Conservation (phyloP, 1,140 invertebrate species). For the Coelopa frigida region DNA sequence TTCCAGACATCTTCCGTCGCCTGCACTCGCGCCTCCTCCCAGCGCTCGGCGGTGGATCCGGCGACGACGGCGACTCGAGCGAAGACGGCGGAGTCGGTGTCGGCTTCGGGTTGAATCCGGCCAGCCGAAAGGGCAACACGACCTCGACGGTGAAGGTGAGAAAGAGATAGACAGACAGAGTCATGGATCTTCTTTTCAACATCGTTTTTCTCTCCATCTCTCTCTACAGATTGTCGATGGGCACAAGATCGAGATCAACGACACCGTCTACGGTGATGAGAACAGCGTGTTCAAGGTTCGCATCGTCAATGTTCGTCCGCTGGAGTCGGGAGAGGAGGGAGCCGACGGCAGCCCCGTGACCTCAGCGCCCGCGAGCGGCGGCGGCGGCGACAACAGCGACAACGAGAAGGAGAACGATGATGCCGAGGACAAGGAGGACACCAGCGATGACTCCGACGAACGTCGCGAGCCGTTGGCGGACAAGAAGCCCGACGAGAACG, state of each 20-base stretch:
- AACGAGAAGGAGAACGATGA: neutral
- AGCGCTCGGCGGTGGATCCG: slow-evolving; percentile 7
- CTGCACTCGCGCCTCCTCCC: slow-evolving; percentile 30
- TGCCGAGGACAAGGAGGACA: neutral
- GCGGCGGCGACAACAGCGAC: neutral
- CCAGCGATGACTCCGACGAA: slow-evolving; percentile 13
- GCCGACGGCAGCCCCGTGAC: slow-evolving; percentile 18
- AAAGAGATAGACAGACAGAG: no score
- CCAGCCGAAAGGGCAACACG: slow-evolving; percentile 27
- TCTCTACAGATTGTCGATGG: slow-evolving; percentile 33
- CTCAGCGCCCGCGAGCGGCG: slow-evolving; percentile 2
- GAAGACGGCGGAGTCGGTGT: slow-evolving; percentile 5
- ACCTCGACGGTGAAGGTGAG: slow-evolving; percentile 39
- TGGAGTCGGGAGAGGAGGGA: slow-evolving; percentile 34
- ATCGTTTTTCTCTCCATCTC: no score
- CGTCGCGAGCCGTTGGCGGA: slow-evolving; percentile 11
- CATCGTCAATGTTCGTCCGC: slow-evolving; percentile 35
- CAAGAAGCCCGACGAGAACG: slow-evolving; percentile 15
- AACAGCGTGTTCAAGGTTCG: slow-evolving; percentile 39
- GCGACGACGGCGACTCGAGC: slow-evolving; percentile 10
- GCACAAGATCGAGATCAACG: slow-evolving; percentile 39
- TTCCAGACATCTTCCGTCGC: slow-evolving; percentile 32
- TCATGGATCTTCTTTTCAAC: no score
- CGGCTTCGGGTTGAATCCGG: slow-evolving; percentile 16
- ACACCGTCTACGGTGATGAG: slow-evolving; percentile 31